Evolutionary conservation across 2,113 vertebrate species (phyloP), one percentile per base, ranked within the genome.

Genomic region (Archocentrus centrarchus): DNA sequence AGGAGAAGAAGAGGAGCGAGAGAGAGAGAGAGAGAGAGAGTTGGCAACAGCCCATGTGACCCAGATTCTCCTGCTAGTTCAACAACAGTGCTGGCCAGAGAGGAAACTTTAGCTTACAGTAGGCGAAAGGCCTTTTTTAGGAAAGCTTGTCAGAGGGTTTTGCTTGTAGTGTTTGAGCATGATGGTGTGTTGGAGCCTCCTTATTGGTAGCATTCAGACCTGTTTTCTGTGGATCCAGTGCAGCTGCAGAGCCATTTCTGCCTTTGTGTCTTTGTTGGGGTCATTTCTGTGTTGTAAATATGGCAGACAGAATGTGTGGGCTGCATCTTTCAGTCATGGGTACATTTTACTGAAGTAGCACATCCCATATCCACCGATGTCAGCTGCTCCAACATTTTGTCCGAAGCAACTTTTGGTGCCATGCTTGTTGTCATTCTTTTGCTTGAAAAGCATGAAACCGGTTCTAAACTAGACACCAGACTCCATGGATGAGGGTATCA

Each of bases 31-130:
- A 15, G 39, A 50, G 32, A 22, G 68, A 1, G 30, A 39, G 27
- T 59, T 92, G 92, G 87, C 91, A 90, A 11, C 59, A 44, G 17
- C 41, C 86, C 88, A 59, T 76, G 79, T 92, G 88, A 93, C 91
- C 88, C 86, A 93, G 62, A 91, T 94, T 91, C 87, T 83, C 47
- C 57, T 61, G 75, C 32, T 75, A 60, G 55, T 83, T 75, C 75
- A 59, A 73, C 63, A 82, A 0, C 63, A 58, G 73, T 3, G 17
- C 61, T 27, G 39, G 55, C 68, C 70, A 75, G 24, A 85, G 32
- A 89, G 83, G 89, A 92, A 87, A 81, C 79, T 37, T 79, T 5
- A 82, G 75, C 84, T 83, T 77, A 58, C 77, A 86, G 53, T 60
- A 55, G 75, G 59, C 15, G 83, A 77, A 77, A 3, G 82, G 10